Conservation (phyloP, 2,797 vertebrate species). For the Peromyscus melanophrys region DNA sequence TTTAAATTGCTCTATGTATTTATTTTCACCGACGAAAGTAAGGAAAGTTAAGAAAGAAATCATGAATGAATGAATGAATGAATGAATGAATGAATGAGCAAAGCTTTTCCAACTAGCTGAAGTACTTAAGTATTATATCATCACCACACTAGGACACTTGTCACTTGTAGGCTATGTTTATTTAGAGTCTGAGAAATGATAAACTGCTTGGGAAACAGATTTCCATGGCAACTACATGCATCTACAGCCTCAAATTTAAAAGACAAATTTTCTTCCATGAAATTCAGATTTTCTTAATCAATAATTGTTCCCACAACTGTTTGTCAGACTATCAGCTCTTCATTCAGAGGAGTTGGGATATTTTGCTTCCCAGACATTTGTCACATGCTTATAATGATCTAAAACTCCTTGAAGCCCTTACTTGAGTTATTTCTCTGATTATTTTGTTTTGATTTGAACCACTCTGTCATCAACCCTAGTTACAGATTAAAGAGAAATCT, state of each 20-base stretch:
- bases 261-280: background rate
- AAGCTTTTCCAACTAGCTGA: background rate
- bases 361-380: background rate
- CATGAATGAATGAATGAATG: background rate
- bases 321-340: background rate
- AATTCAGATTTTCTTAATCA: background rate
- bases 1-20: background rate
- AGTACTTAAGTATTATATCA: background rate
- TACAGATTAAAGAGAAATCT: background rate
- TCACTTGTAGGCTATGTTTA: background rate
- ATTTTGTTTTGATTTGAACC: slow-evolving; percentile 5
- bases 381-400: background rate
- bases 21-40: background rate
- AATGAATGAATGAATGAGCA: background rate
- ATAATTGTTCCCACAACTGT: background rate
- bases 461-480: background rate
- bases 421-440: background rate
- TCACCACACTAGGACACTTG: background rate
- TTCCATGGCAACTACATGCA: background rate
- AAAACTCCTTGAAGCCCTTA: background rate
- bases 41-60: background rate
- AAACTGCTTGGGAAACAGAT: background rate
- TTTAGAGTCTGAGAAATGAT: background rate
- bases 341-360: background rate
- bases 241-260: background rate